Conservation (phyloP, 2,888 invertebrate genomes). For the Cistogaster globosa region DNA sequence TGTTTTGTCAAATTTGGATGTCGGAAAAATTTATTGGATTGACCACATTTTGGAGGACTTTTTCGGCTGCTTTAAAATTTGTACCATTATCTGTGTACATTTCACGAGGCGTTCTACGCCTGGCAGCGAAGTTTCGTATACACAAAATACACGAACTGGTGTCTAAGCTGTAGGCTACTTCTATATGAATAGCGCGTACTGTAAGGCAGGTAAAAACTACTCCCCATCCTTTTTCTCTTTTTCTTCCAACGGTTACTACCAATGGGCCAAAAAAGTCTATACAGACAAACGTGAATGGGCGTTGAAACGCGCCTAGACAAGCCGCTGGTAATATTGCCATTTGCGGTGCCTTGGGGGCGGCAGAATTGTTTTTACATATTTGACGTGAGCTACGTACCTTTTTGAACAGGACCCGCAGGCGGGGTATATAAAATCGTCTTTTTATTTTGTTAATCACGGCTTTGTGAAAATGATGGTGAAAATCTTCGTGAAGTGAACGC, state of each 20-base stretch:
- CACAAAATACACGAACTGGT: no score
- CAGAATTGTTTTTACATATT: slow-evolving; percentile 64
- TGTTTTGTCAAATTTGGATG: background rate
- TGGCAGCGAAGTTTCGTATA: no score
- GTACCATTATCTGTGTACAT: slow-evolving; percentile 63
- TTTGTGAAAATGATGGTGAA: slow-evolving; percentile 54
- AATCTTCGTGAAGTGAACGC: slow-evolving; percentile 56
- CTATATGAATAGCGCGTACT: slow-evolving; percentile 56
- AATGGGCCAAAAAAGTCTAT: slow-evolving; percentile 72
- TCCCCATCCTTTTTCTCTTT: slow-evolving; percentile 35
- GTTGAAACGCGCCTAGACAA: slow-evolving; percentile 56
- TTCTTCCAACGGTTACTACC: slow-evolving; percentile 60
- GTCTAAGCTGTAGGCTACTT: slow-evolving; percentile 68
- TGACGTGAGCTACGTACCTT: background rate
- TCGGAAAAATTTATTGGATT: background rate
- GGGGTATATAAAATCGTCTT: slow-evolving; percentile 58
- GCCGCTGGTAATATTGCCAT: slow-evolving; percentile 64
- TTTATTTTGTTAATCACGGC: slow-evolving; percentile 56
- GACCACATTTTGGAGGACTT: background rate
- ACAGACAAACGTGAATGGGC: slow-evolving; percentile 69
- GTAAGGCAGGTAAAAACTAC: no score
- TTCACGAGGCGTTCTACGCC: slow-evolving; percentile 51
- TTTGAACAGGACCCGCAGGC: slow-evolving; percentile 58
- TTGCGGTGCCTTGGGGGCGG: slow-evolving; percentile 56
- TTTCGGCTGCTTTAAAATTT: slow-evolving; percentile 49